Evolutionary conservation across 2,888 invertebrate genomes (phyloP), one percentile per base, ranked within the genome.

Genomic region (Cheilosia soror): DNA sequence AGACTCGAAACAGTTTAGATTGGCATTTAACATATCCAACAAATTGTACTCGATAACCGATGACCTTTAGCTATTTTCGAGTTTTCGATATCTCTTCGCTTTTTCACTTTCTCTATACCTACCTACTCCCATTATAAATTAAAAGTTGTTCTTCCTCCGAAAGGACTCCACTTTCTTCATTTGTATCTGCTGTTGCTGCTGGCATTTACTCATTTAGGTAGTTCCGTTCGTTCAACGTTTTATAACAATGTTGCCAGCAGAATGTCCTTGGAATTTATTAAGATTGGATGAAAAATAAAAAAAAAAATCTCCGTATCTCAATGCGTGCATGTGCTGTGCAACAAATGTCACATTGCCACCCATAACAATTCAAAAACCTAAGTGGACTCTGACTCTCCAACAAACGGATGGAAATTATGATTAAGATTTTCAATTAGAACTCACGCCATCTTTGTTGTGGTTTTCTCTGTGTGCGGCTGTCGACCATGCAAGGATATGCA

Each of bases 371-470:
- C 47, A 13, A 15, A 65, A 69, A 7, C 68, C 66, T 80, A 75
- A 79, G 79, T 79, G 69, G 75, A 78, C 57, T 66, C 20, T 55
- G 29, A n/a, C 55, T 55, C n/a, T 25, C 75, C 37, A 37, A 11
- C 37, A 37, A 57, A 13, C 57, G 55, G 76, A 78, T 78, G 71
- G 71, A 71, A 81, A 77, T 85, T 85, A 81, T 85, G 85, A 85
- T 85, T 85, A 80, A 75, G 60, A 71, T 80, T 85, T 85, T 85
- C 85, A 85, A 85, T 85, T 85, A 85, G 76, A 81, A 62, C 72
- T 68, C 85, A 85, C 80, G 85, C 81, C 85, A 85, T 81, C 72
- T 68, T 77, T 77, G 51, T 53, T 60, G 62, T 9, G 68, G 71
- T 71, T 60, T 40, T 27, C 7, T 6, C 1, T 29, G 13, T 53